phyloP scores from a whole-genome alignment of 2,113 vertebrate genomes.

The Callopanchax toddi region DNA sequence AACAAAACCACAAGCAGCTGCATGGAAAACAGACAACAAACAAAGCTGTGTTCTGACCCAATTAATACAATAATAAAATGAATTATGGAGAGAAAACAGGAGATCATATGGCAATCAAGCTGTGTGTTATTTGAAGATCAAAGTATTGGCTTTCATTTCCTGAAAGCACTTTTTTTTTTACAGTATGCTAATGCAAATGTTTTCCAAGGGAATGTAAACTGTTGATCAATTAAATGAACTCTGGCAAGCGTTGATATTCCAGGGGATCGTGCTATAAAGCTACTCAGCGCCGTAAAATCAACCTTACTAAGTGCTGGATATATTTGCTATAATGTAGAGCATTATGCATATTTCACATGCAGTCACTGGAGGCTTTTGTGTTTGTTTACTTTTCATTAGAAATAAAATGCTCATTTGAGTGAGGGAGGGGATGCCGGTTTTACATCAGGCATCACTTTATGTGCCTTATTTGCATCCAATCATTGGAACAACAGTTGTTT shows the following conservation, averaged over 20 bases:
- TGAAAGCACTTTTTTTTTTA: constrained; percentile 37
- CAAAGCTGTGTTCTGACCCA: constrained; percentile 35
- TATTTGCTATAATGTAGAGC: constrained; percentile 9
- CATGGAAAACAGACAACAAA: constrained; percentile 46
- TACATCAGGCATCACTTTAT: background rate
- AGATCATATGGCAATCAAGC: constrained; percentile 34
- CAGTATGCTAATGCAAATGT: constrained; percentile 21
- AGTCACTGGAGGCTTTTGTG: constrained; percentile 9
- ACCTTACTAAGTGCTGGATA: constrained; percentile 10
- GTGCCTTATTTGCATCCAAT: background rate
- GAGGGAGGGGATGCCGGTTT: constrained; percentile 9
- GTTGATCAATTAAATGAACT: constrained; percentile 47
- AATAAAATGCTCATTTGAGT: constrained; percentile 30
- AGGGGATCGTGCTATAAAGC: constrained; percentile 14
- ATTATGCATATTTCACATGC: constrained; percentile 14
- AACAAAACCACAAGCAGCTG: constrained; percentile 31
- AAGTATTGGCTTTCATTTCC: constrained; percentile 44
- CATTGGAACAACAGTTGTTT: constrained; percentile 10
- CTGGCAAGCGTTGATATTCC: constrained; percentile 33
- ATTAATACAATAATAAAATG: constrained; percentile 52
- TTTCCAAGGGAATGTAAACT: constrained; percentile 16
- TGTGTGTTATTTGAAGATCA: constrained; percentile 38
- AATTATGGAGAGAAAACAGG: constrained; percentile 43
- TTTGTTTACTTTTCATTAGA: constrained; percentile 22
- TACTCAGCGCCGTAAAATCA: constrained; percentile 13